A percentile compares a stretch with the other conserved stretches of the same genome.
phyloP scores from a whole-genome alignment of 2,113 vertebrate genomes.

The Corythaixoides concolor region DNA sequence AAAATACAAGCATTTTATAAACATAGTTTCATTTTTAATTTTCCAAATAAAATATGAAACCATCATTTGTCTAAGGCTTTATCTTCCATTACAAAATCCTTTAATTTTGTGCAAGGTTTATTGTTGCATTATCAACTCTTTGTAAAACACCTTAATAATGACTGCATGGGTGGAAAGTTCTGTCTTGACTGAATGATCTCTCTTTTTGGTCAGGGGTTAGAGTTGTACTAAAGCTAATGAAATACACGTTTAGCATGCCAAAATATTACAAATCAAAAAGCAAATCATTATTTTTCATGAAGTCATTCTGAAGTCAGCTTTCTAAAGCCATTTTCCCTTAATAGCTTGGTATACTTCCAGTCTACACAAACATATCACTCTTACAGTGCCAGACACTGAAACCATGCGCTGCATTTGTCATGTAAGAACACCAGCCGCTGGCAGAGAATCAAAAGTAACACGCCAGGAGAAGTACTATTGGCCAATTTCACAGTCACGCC shows the following conservation, averaged over 20 bases:
- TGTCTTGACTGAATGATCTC: background rate
- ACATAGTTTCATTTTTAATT: background rate
- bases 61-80: background rate
- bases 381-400: background rate
- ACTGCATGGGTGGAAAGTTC: background rate
- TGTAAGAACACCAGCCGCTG: background rate
- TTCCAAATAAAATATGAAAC: background rate
- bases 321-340: conserved; percentile 17
- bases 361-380: background rate
- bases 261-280: conserved; percentile 23
- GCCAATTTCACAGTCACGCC: background rate
- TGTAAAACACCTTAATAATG: background rate
- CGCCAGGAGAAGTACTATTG: background rate
- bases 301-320: conserved; percentile 22
- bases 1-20: background rate
- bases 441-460: background rate
- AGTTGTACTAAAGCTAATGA: background rate
- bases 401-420: background rate
- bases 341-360: background rate
- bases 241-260: background rate
- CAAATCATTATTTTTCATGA: conserved; percentile 22
- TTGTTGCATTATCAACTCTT: background rate
- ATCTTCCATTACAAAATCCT: background rate
- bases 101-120: background rate
- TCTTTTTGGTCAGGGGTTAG: background rate